Evolutionary conservation across 2,888 invertebrate genomes (phyloP).

Genomic region (Hemithea aestivaria): DNA sequence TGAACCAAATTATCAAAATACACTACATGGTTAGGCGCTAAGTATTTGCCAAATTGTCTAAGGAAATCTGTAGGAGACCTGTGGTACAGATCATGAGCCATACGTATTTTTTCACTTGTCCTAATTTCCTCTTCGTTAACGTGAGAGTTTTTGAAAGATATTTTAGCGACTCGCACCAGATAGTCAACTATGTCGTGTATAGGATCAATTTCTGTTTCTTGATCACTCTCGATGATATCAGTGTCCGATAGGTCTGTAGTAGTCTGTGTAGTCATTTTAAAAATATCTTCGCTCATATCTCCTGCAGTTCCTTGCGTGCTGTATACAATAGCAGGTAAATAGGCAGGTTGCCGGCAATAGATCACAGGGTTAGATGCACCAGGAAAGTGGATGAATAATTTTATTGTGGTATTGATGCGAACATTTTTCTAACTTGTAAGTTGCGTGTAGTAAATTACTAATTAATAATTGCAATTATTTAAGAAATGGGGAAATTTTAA

Average conservation of each 20-base stretch:
- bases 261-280: conserved; percentile 1
- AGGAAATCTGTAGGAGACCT: conserved; percentile 86
- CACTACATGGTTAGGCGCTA: conserved; percentile 83
- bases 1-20: conserved; percentile 78
- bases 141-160: conserved; percentile 90
- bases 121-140: conserved; percentile 86
- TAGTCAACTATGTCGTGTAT: conserved; percentile 80
- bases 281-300: too few species aligned
- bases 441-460: too few species aligned
- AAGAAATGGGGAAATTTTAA: too few species aligned
- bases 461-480: too few species aligned
- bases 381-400: too few species aligned
- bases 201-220: conserved; percentile 49
- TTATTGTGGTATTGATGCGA: too few species aligned
- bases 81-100: conserved; percentile 82
- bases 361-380: too few species aligned
- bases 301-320: too few species aligned
- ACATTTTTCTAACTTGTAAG: too few species aligned
- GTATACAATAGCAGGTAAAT: too few species aligned
- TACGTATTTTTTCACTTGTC: conserved; percentile 82
- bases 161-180: conserved; percentile 79
- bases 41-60: conserved; percentile 85
- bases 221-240: conserved; percentile 13
- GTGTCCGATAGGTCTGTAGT: background rate
- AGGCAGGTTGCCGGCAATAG: too few species aligned